Conservation (phyloP, 2,888 invertebrate genomes). For the Drosophila nr. fundita region DNA sequence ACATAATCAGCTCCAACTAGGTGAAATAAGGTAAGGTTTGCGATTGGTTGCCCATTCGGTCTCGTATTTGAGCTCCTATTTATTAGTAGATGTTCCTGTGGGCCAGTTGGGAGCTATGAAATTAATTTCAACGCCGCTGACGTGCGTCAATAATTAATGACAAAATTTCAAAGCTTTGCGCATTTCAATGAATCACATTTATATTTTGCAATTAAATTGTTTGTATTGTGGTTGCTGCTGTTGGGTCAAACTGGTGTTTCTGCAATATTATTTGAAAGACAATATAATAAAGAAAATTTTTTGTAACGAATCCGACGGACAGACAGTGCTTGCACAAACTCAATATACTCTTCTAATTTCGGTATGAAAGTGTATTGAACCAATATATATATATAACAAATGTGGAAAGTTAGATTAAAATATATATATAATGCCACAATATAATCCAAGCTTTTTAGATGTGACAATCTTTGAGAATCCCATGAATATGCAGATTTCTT, state of each 20-base stretch:
- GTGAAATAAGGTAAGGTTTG: neutral
- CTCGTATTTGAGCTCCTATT: neutral
- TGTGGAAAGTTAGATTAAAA: neutral
- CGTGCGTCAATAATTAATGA: constrained; percentile 68
- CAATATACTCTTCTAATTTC: neutral
- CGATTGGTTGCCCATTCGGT: neutral
- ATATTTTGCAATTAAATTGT: constrained; percentile 21
- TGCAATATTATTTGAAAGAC: constrained; percentile 2
- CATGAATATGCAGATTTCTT: neutral
- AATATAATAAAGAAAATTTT: neutral
- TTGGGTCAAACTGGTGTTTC: constrained; percentile 13
- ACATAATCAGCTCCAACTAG: neutral
- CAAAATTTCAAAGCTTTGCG: constrained; percentile 10
- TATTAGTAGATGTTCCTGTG: neutral
- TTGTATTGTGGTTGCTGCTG: neutral
- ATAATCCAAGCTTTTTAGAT: neutral
- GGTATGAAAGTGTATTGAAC: neutral
- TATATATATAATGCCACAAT: neutral
- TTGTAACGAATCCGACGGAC: neutral
- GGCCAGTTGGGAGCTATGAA: constrained; percentile 35
- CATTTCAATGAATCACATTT: constrained; percentile 44
- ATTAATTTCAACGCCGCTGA: constrained; percentile 75
- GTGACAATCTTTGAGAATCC: neutral
- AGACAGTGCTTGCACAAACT: neutral
- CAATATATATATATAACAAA: neutral